Conservation (phyloP, 1,140 invertebrate species). For the Stenopsyche tienmushanensis region DNA sequence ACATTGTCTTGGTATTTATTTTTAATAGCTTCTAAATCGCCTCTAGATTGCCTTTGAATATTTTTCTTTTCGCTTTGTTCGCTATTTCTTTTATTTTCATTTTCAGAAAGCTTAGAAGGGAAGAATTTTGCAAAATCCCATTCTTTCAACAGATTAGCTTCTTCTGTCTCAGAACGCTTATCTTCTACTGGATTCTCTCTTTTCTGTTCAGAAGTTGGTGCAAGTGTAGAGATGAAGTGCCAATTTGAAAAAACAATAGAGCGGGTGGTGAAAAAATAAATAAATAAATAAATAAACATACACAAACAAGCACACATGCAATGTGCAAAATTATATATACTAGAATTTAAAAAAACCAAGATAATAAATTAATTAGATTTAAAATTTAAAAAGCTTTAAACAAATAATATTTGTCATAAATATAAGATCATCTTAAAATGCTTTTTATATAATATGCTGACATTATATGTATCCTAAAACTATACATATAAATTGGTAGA, state of each 20-base stretch:
- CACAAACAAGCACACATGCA: conserved; percentile 46
- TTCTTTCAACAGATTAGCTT: conserved; percentile 73
- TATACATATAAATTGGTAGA: too few species aligned
- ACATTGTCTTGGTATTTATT: conserved; percentile 53
- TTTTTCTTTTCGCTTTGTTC: conserved; percentile 50
- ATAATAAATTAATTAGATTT: background rate
- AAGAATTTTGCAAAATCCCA: conserved; percentile 85
- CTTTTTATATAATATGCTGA: too few species aligned
- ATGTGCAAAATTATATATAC: conserved; percentile 14
- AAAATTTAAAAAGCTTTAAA: too few species aligned
- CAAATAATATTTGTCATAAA: too few species aligned
- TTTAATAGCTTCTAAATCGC: conserved; percentile 52
- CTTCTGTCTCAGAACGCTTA: conserved; percentile 62
- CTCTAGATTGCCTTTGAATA: conserved; percentile 49
- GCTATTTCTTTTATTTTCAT: conserved; percentile 50
- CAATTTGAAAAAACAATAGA: conserved; percentile 20
- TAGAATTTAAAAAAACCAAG: background rate
- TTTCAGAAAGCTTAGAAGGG: conserved; percentile 51
- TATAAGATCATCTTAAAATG: too few species aligned
- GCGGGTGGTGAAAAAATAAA: conserved; percentile 43
- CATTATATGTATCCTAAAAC: too few species aligned
- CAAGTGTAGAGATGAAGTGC: conserved; percentile 11
- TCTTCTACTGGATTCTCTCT: conserved; percentile 37
- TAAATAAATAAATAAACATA: conserved; percentile 42
- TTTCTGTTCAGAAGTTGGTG: conserved; percentile 12